Conservation (phyloP, 2,888 invertebrate species). For the Prostheceraeus crozeri region DNA sequence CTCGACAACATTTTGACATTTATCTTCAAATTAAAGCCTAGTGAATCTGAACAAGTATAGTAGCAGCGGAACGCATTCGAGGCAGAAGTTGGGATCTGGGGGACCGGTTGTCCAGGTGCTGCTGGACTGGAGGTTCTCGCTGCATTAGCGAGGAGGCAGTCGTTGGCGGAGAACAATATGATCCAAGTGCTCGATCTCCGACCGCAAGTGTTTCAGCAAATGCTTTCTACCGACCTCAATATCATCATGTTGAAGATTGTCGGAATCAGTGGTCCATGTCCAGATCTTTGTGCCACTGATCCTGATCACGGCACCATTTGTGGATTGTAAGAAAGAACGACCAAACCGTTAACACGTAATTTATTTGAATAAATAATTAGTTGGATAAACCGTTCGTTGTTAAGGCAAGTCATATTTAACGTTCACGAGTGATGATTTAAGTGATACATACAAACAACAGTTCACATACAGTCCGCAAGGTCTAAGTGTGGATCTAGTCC, state of each 20-base stretch:
- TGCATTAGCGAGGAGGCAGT: background rate
- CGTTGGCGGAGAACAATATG: background rate
- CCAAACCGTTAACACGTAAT: too few species aligned
- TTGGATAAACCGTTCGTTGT: too few species aligned
- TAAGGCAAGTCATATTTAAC: too few species aligned
- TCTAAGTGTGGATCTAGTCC: too few species aligned
- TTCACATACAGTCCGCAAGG: too few species aligned
- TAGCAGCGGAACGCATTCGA: slow-evolving; percentile 69
- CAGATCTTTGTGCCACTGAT: slow-evolving; percentile 87
- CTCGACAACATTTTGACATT: slow-evolving; percentile 93
- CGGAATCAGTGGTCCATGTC: slow-evolving; percentile 99
- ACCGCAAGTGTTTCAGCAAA: slow-evolving; percentile 60
- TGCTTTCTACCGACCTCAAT: slow-evolving; percentile 83
- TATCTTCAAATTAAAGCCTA: slow-evolving; percentile 67
- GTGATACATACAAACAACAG: too few species aligned
- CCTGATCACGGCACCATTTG: too few species aligned
- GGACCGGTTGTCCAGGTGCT: too few species aligned
- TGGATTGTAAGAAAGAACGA: too few species aligned
- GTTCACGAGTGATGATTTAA: too few species aligned
- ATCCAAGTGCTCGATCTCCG: background rate
- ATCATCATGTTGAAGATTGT: slow-evolving; percentile 97
- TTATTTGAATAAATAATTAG: too few species aligned
- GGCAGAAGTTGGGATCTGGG: too few species aligned
- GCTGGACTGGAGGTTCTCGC: background rate
- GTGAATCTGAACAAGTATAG: slow-evolving; percentile 67